These are phyloP conservation scores for Philopedon plagiatum DNA, from an alignment of 2,888 invertebrate genomes.

Conservation along the genomic window DNA sequence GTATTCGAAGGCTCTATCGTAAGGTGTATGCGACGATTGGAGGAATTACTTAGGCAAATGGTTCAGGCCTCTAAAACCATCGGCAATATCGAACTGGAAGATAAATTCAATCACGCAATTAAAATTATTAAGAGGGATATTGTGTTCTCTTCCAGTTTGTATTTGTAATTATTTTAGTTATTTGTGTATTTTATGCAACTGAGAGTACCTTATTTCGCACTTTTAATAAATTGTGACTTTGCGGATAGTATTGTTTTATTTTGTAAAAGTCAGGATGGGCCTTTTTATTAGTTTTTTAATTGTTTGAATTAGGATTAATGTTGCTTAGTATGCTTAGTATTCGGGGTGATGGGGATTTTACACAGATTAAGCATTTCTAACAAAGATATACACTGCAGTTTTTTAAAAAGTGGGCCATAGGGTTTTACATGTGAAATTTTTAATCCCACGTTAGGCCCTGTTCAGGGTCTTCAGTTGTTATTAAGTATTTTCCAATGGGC, in stretches of 20 bases:
- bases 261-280: background rate
- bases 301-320: too few relatives aligned
- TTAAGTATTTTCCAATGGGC: too few relatives aligned
- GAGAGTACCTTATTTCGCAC: slow-evolving; percentile 2
- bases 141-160: slow-evolving; percentile 99
- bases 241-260: slow-evolving; percentile 9
- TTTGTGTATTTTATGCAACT: slow-evolving; percentile 16
- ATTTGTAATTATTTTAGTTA: slow-evolving; percentile 74
- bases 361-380: too few relatives aligned
- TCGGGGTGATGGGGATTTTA: too few relatives aligned
- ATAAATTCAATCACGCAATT: slow-evolving; percentile 94
- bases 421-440: too few relatives aligned
- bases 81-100: slow-evolving; percentile 95
- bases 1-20: slow-evolving; percentile 95
- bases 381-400: too few relatives aligned
- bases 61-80: slow-evolving; percentile 97
- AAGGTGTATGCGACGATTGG: slow-evolving; percentile 94
- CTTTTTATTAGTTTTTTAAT: background rate
- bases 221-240: slow-evolving; percentile 14
- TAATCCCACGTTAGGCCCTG: too few relatives aligned
- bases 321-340: too few relatives aligned
- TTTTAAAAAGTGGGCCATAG: too few relatives aligned
- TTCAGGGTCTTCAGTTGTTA: too few relatives aligned
- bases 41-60: slow-evolving; percentile 95
- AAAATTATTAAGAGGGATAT: slow-evolving; percentile 96